phyloP scores from a whole-genome alignment of 2,888 invertebrate species.

The Drosophila diplacantha region DNA sequence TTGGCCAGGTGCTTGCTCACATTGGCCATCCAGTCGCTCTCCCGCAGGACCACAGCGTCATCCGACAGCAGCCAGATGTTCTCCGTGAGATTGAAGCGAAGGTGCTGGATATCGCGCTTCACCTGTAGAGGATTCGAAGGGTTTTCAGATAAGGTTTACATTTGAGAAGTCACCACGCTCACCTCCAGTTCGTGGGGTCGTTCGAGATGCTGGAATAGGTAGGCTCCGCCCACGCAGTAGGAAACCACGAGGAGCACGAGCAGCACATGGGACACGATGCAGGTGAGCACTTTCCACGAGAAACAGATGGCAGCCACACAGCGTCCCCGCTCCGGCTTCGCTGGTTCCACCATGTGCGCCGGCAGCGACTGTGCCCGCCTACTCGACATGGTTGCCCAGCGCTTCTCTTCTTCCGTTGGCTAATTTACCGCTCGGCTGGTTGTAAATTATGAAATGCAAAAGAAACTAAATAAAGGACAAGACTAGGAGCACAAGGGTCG shows the following conservation, averaged over 20 bases:
- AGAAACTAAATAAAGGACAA: constrained; percentile 32
- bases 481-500: not conserved
- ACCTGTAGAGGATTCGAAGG: constrained; percentile 79
- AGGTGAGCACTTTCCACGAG: constrained; percentile 88
- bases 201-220: constrained; percentile 89
- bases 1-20: constrained; percentile 82
- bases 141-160: not conserved
- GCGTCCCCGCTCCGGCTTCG: constrained; percentile 73
- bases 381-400: constrained; percentile 67
- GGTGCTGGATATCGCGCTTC: constrained; percentile 85
- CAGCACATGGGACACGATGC: constrained; percentile 92
- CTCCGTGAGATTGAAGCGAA: constrained; percentile 86
- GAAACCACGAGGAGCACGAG: constrained; percentile 92
- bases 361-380: constrained; percentile 76
- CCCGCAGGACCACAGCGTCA: constrained; percentile 80
- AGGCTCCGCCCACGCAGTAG: constrained; percentile 92
- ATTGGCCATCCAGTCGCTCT: constrained; percentile 88
- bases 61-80: constrained; percentile 86
- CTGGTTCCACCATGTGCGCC: constrained; percentile 71
- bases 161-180: constrained; percentile 52
- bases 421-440: constrained; percentile 57
- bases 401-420: constrained; percentile 23
- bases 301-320: constrained; percentile 77
- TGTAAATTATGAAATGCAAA: constrained; percentile 45
- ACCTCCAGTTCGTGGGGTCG: constrained; percentile 86